Base-by-base conservation (phyloP, 2,888 invertebrate species). In the Fabriciana adippe region DNA sequence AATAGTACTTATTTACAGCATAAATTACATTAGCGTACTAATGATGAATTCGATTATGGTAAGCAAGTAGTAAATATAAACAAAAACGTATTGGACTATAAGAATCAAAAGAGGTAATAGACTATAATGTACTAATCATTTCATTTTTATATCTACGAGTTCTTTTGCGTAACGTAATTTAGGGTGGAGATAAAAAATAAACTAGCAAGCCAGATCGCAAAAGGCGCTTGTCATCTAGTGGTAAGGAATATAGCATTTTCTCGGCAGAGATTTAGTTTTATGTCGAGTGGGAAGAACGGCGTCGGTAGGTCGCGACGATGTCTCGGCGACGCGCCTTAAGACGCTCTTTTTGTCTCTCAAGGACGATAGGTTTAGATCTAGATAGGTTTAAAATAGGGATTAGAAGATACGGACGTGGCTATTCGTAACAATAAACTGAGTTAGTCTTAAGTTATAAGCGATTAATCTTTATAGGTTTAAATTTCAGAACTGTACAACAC, bases 281-380 rank as follows among this genome's bases (percentile, higher is more conserved):
- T 85, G 87, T 87, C 78, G 86, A 89, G 89, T 87, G 83, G 85
- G 83, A 83, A 84, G 80, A 82, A 75, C 81, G 88, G 89, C 88
- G 90, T 79, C 90, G 84, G 76, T 78, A 81, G 78, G 90, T 79
- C 89, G 90, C 87, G 87, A 81, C 87, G 74, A 78, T 81, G 83
- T 82, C 85, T 81, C 83, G 82, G 72, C 81, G 79, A 70, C 75
- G 74, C 77, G 85, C 84, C 84, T 82, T 84, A 82, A 81, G 76
- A 81, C 73, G 74, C 76, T 78, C 76, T 72, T 76, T 73, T 76
- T 77, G 74, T 68, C 66, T 71, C 61, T 66, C 70, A 71, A 72
- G 72, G 72, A 69, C 70, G 60, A 65, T 71, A 71, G 65, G 56
- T 62, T 59, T 67, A 69, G 59, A 59, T 63, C 51, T 64, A 63